Evolutionary conservation across 2,888 invertebrate species (phyloP).

Genomic region (Sisyra nigra): DNA sequence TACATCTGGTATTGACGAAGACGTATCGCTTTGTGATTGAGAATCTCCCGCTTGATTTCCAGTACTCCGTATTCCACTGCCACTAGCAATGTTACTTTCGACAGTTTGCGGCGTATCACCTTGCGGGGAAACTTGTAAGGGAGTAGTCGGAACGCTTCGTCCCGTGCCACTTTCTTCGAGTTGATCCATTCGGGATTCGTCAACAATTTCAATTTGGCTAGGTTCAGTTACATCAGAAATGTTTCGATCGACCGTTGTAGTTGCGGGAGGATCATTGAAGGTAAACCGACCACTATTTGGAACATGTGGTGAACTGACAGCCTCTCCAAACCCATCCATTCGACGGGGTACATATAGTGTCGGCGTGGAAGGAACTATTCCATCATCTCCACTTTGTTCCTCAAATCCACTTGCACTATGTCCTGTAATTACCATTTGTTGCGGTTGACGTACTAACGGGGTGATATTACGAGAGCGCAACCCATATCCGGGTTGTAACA

Average conservation of each 20-base stretch:
- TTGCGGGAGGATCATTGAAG: constrained; percentile 29
- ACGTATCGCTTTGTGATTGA: constrained; percentile 3
- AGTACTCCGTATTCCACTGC: constrained; percentile 2
- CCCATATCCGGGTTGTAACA: constrained; percentile 28
- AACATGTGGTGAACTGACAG: constrained; percentile 78
- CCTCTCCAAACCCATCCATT: constrained; percentile 78
- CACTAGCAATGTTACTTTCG: constrained; percentile 8
- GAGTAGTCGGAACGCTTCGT: constrained; percentile 50
- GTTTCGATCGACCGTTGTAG: background rate
- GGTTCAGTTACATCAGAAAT: background rate
- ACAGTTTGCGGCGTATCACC: constrained; percentile 15
- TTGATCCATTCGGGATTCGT: constrained; percentile 4
- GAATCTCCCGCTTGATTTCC: background rate
- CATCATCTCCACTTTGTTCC: constrained; percentile 42
- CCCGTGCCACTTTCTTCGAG: constrained; percentile 33
- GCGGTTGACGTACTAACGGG: constrained; percentile 33
- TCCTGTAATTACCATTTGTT: constrained; percentile 20
- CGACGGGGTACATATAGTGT: constrained; percentile 69
- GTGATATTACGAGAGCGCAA: constrained; percentile 33
- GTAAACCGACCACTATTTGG: constrained; percentile 43
- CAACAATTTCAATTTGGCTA: background rate
- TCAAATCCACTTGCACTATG: constrained; percentile 33
- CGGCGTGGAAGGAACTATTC: constrained; percentile 79
- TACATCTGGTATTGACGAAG: constrained; percentile 11
- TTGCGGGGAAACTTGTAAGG: constrained; percentile 45